Conservation (phyloP, 2,888 invertebrate genomes). For the Eumacrocentrus americanus region DNA sequence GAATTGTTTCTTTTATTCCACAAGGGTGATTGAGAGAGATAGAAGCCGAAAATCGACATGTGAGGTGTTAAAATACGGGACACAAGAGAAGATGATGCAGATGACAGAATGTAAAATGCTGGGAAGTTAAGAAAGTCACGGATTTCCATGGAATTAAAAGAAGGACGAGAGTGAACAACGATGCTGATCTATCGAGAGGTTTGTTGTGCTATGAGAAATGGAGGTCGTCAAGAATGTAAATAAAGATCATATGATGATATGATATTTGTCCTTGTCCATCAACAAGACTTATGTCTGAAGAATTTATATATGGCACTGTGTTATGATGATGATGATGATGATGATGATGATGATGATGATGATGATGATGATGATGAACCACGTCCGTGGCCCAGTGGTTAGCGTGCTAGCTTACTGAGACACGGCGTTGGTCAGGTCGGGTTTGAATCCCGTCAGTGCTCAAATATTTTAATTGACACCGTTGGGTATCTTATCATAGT, state of each 20-base stretch:
- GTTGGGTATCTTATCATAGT: too few relatives aligned
- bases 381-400: too few relatives aligned
- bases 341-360: too few relatives aligned
- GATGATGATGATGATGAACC: too few relatives aligned
- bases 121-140: background rate
- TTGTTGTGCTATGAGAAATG: background rate
- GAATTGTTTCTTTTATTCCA: background rate
- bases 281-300: background rate
- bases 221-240: background rate
- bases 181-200: slow-evolving; percentile 11
- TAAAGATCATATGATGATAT: background rate
- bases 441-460: too few relatives aligned
- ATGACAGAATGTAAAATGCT: too few relatives aligned
- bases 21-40: background rate
- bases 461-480: too few relatives aligned
- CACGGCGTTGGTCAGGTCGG: too few relatives aligned
- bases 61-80: background rate
- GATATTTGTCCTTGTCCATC: background rate
- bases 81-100: background rate
- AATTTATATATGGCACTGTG: background rate
- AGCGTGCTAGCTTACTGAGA: too few relatives aligned
- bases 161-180: background rate
- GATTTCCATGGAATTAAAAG: background rate
- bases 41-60: background rate
- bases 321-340: background rate